phyloP scores from a whole-genome alignment of 37 sponge, comb jelly and placozoan genomes.

The Hexactinellida sp. region DNA sequence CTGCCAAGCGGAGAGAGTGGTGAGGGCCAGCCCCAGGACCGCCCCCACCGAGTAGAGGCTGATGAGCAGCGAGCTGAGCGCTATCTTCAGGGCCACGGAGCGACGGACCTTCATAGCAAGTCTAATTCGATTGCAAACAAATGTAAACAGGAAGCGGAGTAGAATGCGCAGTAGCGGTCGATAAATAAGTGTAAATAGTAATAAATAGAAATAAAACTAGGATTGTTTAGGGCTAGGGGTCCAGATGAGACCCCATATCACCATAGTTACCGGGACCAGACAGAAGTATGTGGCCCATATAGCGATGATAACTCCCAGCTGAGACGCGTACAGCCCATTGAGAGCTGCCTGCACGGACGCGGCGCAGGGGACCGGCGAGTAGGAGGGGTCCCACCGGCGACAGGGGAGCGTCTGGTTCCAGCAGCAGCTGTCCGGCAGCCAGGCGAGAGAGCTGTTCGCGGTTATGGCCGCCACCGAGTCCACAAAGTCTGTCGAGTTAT shows the following conservation, averaged over 20 bases:
- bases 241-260: background rate
- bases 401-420: background rate
- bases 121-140: background rate
- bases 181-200: background rate
- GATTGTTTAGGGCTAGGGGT: background rate
- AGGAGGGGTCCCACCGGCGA: background rate
- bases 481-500: background rate
- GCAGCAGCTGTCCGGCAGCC: slow-evolving; percentile 12
- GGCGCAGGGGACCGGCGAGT: background rate
- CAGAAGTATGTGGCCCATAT: background rate
- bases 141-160: too few relatives aligned
- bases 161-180: too few relatives aligned
- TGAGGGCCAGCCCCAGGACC: background rate
- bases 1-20: background rate
- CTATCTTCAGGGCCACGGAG: background rate
- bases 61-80: background rate
- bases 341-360: background rate
- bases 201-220: background rate
- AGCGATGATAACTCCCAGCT: background rate
- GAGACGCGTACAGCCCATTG: background rate
- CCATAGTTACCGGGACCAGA: background rate
- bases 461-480: background rate
- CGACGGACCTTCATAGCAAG: background rate
- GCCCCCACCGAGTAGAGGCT: background rate
- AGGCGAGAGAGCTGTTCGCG: background rate